Conservation (phyloP, 2,113 vertebrate genomes). For the Psilopogon haemacephalus region DNA sequence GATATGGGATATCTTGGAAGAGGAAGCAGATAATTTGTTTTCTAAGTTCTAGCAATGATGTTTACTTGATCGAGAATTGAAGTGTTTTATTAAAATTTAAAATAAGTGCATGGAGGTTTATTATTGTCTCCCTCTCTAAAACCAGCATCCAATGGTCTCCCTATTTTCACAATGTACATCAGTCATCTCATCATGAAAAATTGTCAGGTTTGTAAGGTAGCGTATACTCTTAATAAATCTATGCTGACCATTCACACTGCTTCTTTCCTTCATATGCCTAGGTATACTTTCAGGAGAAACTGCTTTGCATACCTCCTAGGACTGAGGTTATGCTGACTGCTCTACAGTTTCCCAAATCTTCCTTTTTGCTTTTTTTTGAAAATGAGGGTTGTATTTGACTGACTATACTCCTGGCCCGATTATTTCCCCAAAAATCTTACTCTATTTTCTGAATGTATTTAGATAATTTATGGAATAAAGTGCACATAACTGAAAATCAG, state of each 20-base stretch:
- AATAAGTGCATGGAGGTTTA: fast-evolving
- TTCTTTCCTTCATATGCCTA: background rate
- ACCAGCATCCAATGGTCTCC: background rate
- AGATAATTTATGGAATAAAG: background rate
- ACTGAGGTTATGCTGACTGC: background rate
- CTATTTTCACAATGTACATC: background rate
- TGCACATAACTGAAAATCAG: background rate
- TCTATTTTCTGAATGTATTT: background rate
- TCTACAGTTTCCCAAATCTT: too few species aligned
- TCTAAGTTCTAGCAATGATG: background rate
- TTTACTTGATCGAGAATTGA: background rate
- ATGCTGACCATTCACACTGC: background rate
- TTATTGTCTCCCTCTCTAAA: background rate
- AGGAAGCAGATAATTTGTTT: background rate
- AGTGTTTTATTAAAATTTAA: background rate
- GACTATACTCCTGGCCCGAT: background rate
- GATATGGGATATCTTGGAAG: background rate
- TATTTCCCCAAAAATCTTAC: background rate
- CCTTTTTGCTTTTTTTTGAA: background rate
- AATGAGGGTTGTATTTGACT: background rate
- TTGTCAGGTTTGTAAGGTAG: background rate
- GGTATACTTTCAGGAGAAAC: background rate
- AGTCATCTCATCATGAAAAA: background rate
- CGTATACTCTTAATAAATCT: background rate
- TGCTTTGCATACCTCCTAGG: background rate